Conservation (phyloP, 1,140 invertebrate genomes). For the Trachelipus rathkii region DNA sequence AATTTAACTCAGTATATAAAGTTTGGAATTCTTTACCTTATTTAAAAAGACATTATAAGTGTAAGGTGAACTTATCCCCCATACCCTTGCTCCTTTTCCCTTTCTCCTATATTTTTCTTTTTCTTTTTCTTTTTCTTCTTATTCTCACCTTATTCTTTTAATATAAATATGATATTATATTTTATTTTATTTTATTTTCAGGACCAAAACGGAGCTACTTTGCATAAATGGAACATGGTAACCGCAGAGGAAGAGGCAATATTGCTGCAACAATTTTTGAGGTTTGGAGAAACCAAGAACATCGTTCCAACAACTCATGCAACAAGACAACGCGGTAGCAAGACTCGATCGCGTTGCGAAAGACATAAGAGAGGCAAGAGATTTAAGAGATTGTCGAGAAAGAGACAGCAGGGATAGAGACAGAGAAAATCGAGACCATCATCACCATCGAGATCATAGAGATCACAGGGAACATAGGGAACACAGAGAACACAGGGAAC, state of each 20-base stretch:
- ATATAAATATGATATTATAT: no score
- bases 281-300: constrained; percentile 75
- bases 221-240: constrained; percentile 77
- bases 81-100: no score
- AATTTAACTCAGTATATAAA: no score
- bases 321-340: constrained; percentile 55
- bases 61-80: no score
- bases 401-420: constrained; percentile 19
- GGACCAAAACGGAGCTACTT: constrained; percentile 61
- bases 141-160: no score
- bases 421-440: not conserved
- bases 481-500: constrained; percentile 31
- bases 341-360: constrained; percentile 29
- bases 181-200: constrained; percentile 47
- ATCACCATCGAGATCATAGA: not conserved
- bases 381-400: constrained; percentile 21
- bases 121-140: no score
- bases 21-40: no score
- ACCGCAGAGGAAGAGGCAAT: constrained; percentile 77
- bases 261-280: constrained; percentile 78
- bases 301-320: constrained; percentile 73
- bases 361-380: constrained; percentile 29
- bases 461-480: constrained; percentile 25
- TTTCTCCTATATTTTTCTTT: no score
- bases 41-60: no score